Evolutionary conservation across 2,113 vertebrate species (phyloP), one percentile per base, ranked within the genome.

Genomic region (Hemicordylus capensis): DNA sequence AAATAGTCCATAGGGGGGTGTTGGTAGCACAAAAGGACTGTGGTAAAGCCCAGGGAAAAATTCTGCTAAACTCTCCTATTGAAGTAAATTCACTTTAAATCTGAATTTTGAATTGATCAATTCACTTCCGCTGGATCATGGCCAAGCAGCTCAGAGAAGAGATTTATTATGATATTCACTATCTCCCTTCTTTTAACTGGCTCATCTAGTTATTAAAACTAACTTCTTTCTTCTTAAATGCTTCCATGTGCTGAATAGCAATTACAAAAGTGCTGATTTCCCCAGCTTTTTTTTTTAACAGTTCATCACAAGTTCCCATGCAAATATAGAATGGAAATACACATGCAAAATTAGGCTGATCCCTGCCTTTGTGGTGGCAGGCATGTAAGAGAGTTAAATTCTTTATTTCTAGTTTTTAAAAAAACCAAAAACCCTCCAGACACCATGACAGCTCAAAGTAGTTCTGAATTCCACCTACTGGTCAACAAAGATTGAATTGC

Each of bases 311-410:
- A 75, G 61, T 85, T 64, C 85, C 42, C 85, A 24, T n/a, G 76
- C 88, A 54, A 89, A 76, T 91, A 89, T 85, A 61, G 76, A 81
- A 8, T 86, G 84, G 77, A 84, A 87, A 59, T 59, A 61, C 67
- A 37, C 59, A 46, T 86, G 79, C 72, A 86, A 85, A 76, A 87
- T 34, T 44, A 88, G 76, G 37, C 59, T 89, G 90, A 17, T 28
- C 44, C 48, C 26, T 74, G 28, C 19, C 44, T n/a, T 31, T 48
- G 28, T 74, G 72, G 46, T n/a, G 9, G 8, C 31, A 19, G 67
- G 37, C 22, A 6, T 20, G 6, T 37, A 31, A 80, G 58, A 10
- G 7, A 24, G 48, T 56, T 70, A 42, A 31, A 81, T 42, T 4
- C 17, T n/a, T 70, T 70, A 8, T 39, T 69, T 42, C n/a, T n/a